phyloP scores from a whole-genome alignment of 2,888 invertebrate genomes.

The Phalangium opilio region DNA sequence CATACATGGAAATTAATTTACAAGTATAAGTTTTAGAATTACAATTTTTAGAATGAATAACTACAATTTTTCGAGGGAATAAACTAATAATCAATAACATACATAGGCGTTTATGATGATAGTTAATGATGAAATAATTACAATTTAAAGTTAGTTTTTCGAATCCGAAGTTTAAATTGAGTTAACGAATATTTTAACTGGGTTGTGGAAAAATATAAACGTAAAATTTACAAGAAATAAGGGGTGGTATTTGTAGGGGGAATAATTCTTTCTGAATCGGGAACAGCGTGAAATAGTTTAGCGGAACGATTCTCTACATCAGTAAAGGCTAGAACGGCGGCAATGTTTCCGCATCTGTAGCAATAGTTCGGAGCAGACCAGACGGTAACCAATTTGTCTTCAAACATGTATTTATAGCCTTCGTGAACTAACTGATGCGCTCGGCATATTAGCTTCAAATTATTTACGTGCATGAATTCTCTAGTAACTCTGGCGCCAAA shows the following conservation, averaged over 20 bases:
- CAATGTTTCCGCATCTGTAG: constrained; percentile 96
- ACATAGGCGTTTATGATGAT: no score
- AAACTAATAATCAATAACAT: no score
- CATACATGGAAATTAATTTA: no score
- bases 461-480: constrained; percentile 84
- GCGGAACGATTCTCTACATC: constrained; percentile 55
- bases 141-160: no score
- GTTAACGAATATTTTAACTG: no score
- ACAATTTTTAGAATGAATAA: no score
- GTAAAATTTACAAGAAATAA: constrained; percentile 65
- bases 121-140: no score
- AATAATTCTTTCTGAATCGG: constrained; percentile 81
- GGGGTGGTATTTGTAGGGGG: constrained; percentile 86
- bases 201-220: not conserved
- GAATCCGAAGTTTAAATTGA: no score
- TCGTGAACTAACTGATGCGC: constrained; percentile 99
- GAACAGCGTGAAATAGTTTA: constrained; percentile 88
- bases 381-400: constrained; percentile 88
- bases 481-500: constrained; percentile 90
- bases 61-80: no score
- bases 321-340: constrained; percentile 78
- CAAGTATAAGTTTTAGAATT: no score
- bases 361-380: constrained; percentile 99
- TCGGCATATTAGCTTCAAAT: constrained; percentile 81
- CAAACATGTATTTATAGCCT: constrained; percentile 97